Evolutionary conservation across 2,888 invertebrate species (phyloP).

Genomic region (Amphipyra berbera): DNA sequence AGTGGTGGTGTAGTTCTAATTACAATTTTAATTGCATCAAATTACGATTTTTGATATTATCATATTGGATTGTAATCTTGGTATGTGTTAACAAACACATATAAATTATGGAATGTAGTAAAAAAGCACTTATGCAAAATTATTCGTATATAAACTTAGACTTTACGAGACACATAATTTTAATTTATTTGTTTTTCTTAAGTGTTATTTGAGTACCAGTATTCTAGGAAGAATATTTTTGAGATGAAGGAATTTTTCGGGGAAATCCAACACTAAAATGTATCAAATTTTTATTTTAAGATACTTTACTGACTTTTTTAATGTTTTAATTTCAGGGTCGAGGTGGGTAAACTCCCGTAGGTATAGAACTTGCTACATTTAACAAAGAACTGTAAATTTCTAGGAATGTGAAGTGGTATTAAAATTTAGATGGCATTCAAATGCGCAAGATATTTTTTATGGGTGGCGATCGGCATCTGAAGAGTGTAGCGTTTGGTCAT

Average conservation of each 20-base stretch:
- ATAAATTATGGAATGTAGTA: background rate
- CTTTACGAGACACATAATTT: constrained; percentile 9
- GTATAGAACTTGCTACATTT: background rate
- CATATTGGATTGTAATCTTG: too few species aligned
- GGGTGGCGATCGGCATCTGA: too few species aligned
- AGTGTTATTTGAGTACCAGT: background rate
- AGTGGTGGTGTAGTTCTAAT: too few species aligned
- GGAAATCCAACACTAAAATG: background rate
- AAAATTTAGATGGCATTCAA: background rate
- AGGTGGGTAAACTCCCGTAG: background rate
- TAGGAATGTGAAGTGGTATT: background rate
- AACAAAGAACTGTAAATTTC: background rate
- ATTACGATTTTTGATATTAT: too few species aligned
- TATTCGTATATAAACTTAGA: background rate
- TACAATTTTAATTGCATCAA: too few species aligned
- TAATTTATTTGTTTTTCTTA: constrained; percentile 17
- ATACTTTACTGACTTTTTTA: background rate
- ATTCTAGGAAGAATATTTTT: background rate
- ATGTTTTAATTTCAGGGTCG: constrained; percentile 1
- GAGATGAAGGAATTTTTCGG: background rate
- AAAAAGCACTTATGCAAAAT: constrained; percentile 6
- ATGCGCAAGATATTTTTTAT: too few species aligned
- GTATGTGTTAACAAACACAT: too few species aligned
- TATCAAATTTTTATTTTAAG: background rate
- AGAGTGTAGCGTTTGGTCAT: too few species aligned